Percentiles rank a stretch among this genome's conserved stretches.
Conservation (phyloP, 92 coral and sea anemone species). For the Plumapathes pennacea region DNA sequence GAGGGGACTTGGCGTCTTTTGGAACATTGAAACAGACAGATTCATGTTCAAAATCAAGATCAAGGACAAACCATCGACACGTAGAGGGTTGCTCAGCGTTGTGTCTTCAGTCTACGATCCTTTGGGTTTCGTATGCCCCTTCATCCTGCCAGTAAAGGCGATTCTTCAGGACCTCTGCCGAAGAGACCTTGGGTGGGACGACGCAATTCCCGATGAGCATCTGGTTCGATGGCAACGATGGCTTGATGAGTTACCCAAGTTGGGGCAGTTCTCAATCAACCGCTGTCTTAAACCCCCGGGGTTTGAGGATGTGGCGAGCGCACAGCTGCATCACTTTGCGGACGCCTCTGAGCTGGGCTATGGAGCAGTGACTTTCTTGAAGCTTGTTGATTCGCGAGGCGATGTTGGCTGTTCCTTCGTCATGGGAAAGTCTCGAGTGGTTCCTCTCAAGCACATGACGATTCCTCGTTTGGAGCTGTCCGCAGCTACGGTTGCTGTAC, state of each 20-base stretch:
- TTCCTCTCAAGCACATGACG: constrained; percentile 16
- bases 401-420: constrained; percentile 7
- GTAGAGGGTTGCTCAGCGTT: constrained; percentile 30
- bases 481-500: constrained; percentile 19
- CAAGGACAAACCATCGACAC: constrained; percentile 31
- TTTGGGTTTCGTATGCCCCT: constrained; percentile 22
- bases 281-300: background rate
- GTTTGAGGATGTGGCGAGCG: background rate
- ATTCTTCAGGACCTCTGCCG: constrained; percentile 41
- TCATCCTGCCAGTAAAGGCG: constrained; percentile 27
- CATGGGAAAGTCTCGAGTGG: constrained; percentile 18
- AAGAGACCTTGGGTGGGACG: constrained; percentile 24
- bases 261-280: background rate
- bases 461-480: constrained; percentile 26
- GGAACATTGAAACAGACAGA: constrained; percentile 24
- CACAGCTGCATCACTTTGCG: constrained; percentile 8
- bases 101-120: constrained; percentile 40
- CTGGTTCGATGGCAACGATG: constrained; percentile 10
- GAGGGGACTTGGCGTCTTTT: constrained; percentile 16
- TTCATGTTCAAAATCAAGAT: constrained; percentile 14
- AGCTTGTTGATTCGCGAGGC: background rate
- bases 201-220: constrained; percentile 12
- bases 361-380: constrained; percentile 8
- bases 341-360: constrained; percentile 24
- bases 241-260: constrained; percentile 6